Evolutionary conservation across 2,113 vertebrate species (phyloP), one percentile per base, ranked within the genome.

Genomic region (Carlito syrichta): DNA sequence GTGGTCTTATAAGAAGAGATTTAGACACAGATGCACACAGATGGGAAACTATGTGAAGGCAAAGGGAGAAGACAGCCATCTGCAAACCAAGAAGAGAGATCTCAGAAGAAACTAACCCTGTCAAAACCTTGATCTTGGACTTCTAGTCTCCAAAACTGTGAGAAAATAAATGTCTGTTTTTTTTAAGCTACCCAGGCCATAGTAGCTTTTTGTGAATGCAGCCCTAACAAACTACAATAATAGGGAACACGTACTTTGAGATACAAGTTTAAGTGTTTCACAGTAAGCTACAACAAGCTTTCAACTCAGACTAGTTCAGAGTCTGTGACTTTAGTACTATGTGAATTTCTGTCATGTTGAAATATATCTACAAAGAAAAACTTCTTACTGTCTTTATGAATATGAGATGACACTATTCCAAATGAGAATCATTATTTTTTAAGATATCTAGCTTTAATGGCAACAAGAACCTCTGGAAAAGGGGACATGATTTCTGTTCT

Each of bases 371-470:
- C 27, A 43, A 23, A 92, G 63, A n/a, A 30, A 68, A 45, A 6
- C 62, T 81, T 71, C n/a, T 81, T 38, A 66, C n/a, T 82, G 58
- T 91, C 56, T 91, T 93, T 86, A 58, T 83, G 60, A 86, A 63
- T 86, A 43, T 22, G 62, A 69, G 50, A 95, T 76, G 63, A 12
- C 87, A 19, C 10, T 60, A 43, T 52, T 85, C 73, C 32, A 56
- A 58, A 0, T n/a, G 40, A 60, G 43, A 84, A 52, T 63, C 71
- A 66, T 92, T 90, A 89, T 60, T 82, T 95, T 13, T 74, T 63
- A 66, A 92, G 63, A 89, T 56, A 68, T 32, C 63, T 91, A 63
- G 94, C 74, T 92, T 89, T 54, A 90, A 60, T 74, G n/a, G 63
- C 91, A 81, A 76, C 16, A 73, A 73, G 84, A 83, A 91, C 63